Evolutionary conservation across 2,888 invertebrate species (phyloP), one percentile per base, ranked within the genome.

Genomic region (Drosophila melanosoma): DNA sequence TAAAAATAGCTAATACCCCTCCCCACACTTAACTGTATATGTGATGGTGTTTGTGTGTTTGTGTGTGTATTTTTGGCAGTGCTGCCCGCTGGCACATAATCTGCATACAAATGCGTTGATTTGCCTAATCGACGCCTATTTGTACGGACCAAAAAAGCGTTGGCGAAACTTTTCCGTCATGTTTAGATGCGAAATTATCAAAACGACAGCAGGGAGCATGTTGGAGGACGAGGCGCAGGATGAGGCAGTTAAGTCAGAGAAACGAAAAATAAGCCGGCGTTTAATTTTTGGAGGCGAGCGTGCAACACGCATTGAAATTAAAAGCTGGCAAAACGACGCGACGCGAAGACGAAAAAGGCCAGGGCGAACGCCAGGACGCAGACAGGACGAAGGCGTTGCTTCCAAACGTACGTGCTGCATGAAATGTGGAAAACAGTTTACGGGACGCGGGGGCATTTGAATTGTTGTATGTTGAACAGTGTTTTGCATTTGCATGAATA

Each of bases 111-210:
- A 90, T 90, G 85, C 90, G 89, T 82, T 84, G 87, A 90, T 90
- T 90, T 89, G 87, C 90, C 87, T 90, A 87, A 87, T 90, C 90
- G 89, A 89, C 89, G 89, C 84, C 89, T 90, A 87, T 89, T 90
- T 90, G 90, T 86, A 78, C 80, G 84, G 81, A 67, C 74, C 66
- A 87, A 85, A 75, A 75, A 75, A 74, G 71, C 66, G 79, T 17
- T 45, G 59, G 59, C 52, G 58, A 75, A 79, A 79, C 74, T 81
- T 82, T 74, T 74, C 65, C 65, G 70, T 67, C 82, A 82, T 82
- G 79, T 70, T 82, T 82, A 70, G 81, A 81, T 81, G 64, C 42
- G 78, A 79, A 79, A 82, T 79, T 79, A 79, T 81, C 82, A 81
- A 73, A 81, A 77, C 65, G 77, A 33, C 51, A 54, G 54, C 32